Evolutionary conservation across 2,888 invertebrate species (phyloP).

Genomic region (Acrocyrtus sp.): DNA sequence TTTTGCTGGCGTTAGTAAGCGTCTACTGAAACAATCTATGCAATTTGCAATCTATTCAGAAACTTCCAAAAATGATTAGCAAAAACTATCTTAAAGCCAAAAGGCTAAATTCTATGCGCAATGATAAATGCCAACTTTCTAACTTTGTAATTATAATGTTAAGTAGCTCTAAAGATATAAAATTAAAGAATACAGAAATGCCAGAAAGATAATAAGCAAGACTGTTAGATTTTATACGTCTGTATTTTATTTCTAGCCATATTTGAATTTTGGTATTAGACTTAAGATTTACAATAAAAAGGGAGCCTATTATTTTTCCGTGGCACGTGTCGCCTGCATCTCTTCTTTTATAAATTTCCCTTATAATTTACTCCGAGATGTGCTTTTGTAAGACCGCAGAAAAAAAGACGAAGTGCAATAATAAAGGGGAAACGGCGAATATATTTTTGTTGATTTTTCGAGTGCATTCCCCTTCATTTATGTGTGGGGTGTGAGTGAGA

Average conservation of each 20-base stretch:
- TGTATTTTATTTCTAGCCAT: conserved; percentile 24
- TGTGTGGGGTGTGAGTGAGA: conserved; percentile 27
- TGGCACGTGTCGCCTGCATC: too few relatives aligned
- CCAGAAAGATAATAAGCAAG: conserved; percentile 25
- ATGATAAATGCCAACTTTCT: too few relatives aligned
- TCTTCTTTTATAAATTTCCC: conserved; percentile 5
- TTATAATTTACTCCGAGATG: conserved; percentile 4
- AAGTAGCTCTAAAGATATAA: too few relatives aligned
- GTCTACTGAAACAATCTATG: too few relatives aligned
- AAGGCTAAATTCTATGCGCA: too few relatives aligned
- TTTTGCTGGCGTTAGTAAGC: too few relatives aligned
- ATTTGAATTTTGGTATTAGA: conserved; percentile 45
- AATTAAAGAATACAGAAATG: too few relatives aligned
- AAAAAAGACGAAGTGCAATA: conserved; percentile 18
- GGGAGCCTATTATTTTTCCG: conserved; percentile 41
- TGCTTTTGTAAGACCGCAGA: neutral
- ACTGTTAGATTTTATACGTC: conserved; percentile 26
- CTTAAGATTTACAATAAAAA: conserved; percentile 43
- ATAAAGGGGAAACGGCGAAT: conserved; percentile 6
- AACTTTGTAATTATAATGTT: too few relatives aligned
- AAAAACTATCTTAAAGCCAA: too few relatives aligned
- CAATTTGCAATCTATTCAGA: too few relatives aligned
- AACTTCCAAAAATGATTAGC: too few relatives aligned
- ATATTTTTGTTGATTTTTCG: conserved; percentile 28
- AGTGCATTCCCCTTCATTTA: conserved; percentile 20